Conservation (phyloP, 2,888 invertebrate genomes). For the Automeris io region DNA sequence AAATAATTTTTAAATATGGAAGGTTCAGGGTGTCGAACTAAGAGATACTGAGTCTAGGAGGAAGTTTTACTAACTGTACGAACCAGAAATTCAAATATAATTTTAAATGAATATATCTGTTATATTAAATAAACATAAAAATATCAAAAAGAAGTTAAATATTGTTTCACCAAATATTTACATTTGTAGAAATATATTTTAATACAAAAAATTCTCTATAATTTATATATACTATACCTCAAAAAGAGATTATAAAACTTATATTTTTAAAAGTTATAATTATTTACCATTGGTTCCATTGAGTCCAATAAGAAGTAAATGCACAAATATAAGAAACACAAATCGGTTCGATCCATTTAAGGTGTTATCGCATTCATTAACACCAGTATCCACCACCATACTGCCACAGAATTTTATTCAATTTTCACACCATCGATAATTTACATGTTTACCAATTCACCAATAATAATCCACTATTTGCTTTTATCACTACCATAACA, state of each 20-base stretch:
- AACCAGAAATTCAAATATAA: no score
- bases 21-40: no score
- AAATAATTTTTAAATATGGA: no score
- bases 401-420: conserved; percentile 65
- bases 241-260: not conserved
- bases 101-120: no score
- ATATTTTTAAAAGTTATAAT: conserved; percentile 17
- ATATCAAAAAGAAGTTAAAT: no score
- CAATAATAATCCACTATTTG: conserved; percentile 25
- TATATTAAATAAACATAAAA: no score
- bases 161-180: not conserved
- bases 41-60: no score
- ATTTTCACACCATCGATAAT: conserved; percentile 59
- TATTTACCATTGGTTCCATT: conserved; percentile 72
- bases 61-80: no score
- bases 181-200: not conserved
- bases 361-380: conserved; percentile 71
- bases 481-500: conserved; percentile 23
- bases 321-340: conserved; percentile 71
- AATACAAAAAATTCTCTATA: not conserved
- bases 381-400: conserved; percentile 74
- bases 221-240: not conserved
- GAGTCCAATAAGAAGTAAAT: conserved; percentile 72
- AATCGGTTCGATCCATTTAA: conserved; percentile 73
- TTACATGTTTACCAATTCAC: conserved; percentile 61